Base-by-base conservation (phyloP, 2,113 vertebrate species). In the Pardalotus punctatus region DNA sequence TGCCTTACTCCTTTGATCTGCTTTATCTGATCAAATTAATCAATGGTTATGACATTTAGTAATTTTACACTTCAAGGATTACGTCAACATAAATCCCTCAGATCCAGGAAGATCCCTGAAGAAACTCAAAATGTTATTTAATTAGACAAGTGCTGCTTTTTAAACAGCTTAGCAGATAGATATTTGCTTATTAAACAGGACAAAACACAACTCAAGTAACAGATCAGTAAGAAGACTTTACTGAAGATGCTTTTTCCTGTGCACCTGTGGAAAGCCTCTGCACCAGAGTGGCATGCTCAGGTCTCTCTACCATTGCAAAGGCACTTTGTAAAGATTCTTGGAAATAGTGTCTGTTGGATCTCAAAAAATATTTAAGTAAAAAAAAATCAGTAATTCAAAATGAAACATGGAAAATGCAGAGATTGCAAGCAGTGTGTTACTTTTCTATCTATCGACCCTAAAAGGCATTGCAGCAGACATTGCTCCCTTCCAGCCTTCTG, bases 11-110 rank as follows among this genome's bases (percentile, higher is more conserved):
- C 33, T 67, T 73, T 81, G n/a, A 79, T 78, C 78, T 74, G 56
- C 40, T 90, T 72, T 87, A 88, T 93, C 78, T 82, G 47, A 96
- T 67, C 71, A 83, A 83, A 84, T 60, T 51, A 58, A 86, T 73
- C 66, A 88, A 45, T 31, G 36, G 35, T 61, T 93, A 67, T 7
- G 22, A 40, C 33, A 93, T 28, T 66, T 36, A 12, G 4, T 43
- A 72, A 80, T 66, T 70, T 79, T 57, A 69, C 58, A 38, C 28
- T 78, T 83, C 66, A 88, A 71, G 48, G 31, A 74, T 23, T 35
- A 73, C 0, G 2, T 54, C 81, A 93, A 6, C 0, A 0, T 45
- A 56, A 77, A 14, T 31, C 50, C 25, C 72, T 87, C 57, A 61
- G 31, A 69, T 72, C 22, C 40, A 62, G n/a, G 36, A 79, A 84